Base-by-base conservation (phyloP, 2,888 invertebrate genomes). In the Maniola hyperantus region DNA sequence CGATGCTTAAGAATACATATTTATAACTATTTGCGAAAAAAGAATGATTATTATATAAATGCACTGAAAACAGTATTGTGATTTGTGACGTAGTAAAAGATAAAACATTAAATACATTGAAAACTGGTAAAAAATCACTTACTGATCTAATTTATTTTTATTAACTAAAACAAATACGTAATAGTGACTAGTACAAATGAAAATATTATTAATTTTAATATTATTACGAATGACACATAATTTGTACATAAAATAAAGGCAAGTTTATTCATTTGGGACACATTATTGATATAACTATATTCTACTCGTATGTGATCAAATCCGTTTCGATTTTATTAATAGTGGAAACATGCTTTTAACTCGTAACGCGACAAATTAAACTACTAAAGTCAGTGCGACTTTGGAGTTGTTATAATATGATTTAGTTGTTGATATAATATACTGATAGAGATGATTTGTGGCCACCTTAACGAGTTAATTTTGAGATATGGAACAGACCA, bases 171-270 rank as follows among this genome's bases (percentile, higher is more conserved):
- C 58, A 60, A 48, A 60, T 48, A 33, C 6, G 46, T 46, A 67
- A 62, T 57, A 69, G 63, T 72, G 71, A 72, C 71, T 72, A 72
- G 71, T 68, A 65, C 65, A 72, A 65, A 64, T 15, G 64, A 60
- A 26, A 53, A 42, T 13, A 13, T 44, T 36, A 34, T 51, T n/a
- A n/a, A 34, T 34, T 34, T n/a, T 54, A 34, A n/a, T 11, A 20
- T 8, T 20, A 51, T 26, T 51, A 26, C 13, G 39, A 55, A 63
- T 55, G 55, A 63, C 63, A 63, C 54, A 55, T 46, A 63, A 54
- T 55, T 63, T 63, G 63, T 63, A 63, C 63, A 39, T 62, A 53
- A 55, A 55, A 34, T 55, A 63, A 39, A 55, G 63, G 63, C 63
- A 63, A 63, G 63, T 55, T 26, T 39, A 62, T 53, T 53, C 34